These are phyloP conservation scores for Oryzias dopingdopingensis DNA, from an alignment of 2,797 vertebrate genomes.

Conservation along the genomic window DNA sequence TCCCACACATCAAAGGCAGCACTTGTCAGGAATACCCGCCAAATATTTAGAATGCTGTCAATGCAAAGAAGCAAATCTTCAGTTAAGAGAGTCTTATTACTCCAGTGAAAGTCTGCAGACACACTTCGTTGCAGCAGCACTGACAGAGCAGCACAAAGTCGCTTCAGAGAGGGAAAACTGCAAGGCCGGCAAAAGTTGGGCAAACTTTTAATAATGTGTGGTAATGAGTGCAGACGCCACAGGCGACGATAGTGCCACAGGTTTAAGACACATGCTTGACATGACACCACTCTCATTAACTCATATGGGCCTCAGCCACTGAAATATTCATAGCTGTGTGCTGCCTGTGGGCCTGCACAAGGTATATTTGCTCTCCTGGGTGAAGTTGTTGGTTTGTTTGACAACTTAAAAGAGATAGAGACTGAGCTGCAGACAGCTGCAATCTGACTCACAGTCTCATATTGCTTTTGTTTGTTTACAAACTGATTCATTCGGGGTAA, in stretches of 20 bases:
- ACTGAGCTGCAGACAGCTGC: conserved; percentile 3
- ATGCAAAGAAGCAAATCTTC: conserved; percentile 40
- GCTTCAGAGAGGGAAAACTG: conserved; percentile 12
- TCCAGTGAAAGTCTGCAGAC: conserved; percentile 20
- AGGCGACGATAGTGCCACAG: conserved; percentile 22
- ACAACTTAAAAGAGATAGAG: conserved; percentile 8
- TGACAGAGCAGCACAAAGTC: conserved; percentile 11
- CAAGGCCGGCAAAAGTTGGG: conserved; percentile 21
- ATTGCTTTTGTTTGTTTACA: conserved; percentile 16
- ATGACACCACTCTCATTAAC: conserved; percentile 29
- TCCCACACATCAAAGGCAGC: conserved; percentile 68
- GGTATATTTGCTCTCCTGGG: conserved; percentile 21
- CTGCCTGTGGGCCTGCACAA: conserved; percentile 14
- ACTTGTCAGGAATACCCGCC: conserved; percentile 54
- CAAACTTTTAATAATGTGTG: conserved; percentile 50
- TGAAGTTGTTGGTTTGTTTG: conserved; percentile 16
- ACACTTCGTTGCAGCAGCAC: conserved; percentile 17
- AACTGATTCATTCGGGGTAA: conserved; percentile 4
- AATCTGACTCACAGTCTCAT: conserved; percentile 21
- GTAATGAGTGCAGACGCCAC: conserved; percentile 35
- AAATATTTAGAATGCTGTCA: conserved; percentile 66
- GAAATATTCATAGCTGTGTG: conserved; percentile 27
- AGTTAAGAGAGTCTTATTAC: conserved; percentile 32
- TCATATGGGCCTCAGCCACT: conserved; percentile 7
- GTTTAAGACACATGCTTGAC: conserved; percentile 32